A percentile compares a stretch with the other conserved stretches of the same genome.
phyloP scores from a whole-genome alignment of 2,113 vertebrate species.

The Pygoscelis antarcticus region DNA sequence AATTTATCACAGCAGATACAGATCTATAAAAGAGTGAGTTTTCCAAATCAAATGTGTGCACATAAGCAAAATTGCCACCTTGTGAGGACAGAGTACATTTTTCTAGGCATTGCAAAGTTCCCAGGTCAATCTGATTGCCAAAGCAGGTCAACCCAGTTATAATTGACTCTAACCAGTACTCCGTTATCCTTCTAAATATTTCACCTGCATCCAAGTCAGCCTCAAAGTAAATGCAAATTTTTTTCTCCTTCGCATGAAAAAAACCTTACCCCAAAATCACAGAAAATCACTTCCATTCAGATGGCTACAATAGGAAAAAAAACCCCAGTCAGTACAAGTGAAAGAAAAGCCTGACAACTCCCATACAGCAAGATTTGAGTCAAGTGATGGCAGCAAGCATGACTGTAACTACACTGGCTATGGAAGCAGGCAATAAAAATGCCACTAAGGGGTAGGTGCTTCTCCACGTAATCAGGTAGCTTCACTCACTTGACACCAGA shows the following conservation, averaged over 20 bases:
- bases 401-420: not conserved
- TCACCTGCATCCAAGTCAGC: not conserved
- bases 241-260: not conserved
- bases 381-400: not conserved
- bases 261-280: not conserved
- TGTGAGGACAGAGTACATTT: not conserved
- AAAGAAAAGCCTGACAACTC: not conserved
- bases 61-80: not conserved
- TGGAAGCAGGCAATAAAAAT: not conserved
- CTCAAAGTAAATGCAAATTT: not conserved
- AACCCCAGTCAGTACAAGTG: not conserved
- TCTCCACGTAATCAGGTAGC: not conserved
- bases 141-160: not conserved
- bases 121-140: not conserved
- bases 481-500: fast-evolving
- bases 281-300: not conserved
- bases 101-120: not conserved
- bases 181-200: not conserved
- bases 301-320: not conserved
- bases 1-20: not conserved
- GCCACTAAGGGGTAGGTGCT: not conserved
- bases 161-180: conserved; percentile 8
- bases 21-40: not conserved
- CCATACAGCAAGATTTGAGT: not conserved
- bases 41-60: not conserved